Evolutionary conservation across 2,113 vertebrate genomes (phyloP), one percentile per base, ranked within the genome.

Genomic region (Megatriorchis doriae): DNA sequence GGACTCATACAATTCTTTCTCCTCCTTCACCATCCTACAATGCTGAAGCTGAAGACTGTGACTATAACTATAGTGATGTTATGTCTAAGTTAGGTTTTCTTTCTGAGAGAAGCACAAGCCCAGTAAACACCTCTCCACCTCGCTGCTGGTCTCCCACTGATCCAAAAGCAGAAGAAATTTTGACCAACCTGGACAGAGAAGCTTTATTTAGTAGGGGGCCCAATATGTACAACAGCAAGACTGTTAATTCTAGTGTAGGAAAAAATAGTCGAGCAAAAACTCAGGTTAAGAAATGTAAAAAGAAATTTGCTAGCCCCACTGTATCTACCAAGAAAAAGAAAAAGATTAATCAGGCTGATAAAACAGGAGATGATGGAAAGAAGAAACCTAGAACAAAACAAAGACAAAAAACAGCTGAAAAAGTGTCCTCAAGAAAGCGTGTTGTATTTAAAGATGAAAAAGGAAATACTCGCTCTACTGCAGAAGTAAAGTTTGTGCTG

Each of bases 61-160:
- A 98, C 78, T 97, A 52, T 66, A 98, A 99, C 79, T 99, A 99
- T 86, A 98, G 98, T 70, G 99, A 99, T 90, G 99, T 99, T 84
- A 99, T 99, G 99, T 98, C 99, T 73, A 99, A 99, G 95, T 97
- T 99, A 93, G 99, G 99, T 94, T 99, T 99, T 98, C 98, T 99
- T 91, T 99, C 99, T 67, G 99, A 99, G 96, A 98, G 98, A 98
- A 99, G 99, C 91, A 98, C 98, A 93, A 99, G 99, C 97, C 99
- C 99, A 21, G 75, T 98, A 94, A 98, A 99, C 93, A 98, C 98
- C 50, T 99, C 99, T 52, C 99, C 99, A 29, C 99, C 99, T 95
- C 99, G 99, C 32, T 99, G 99, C 97, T 99, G 99, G 99, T 99
- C 99, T 94, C 99, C 99, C 52, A 99, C 99, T 94, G 99, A 99